Base-by-base conservation (phyloP, 1,140 invertebrate genomes). In the Calephelis nemesis region DNA sequence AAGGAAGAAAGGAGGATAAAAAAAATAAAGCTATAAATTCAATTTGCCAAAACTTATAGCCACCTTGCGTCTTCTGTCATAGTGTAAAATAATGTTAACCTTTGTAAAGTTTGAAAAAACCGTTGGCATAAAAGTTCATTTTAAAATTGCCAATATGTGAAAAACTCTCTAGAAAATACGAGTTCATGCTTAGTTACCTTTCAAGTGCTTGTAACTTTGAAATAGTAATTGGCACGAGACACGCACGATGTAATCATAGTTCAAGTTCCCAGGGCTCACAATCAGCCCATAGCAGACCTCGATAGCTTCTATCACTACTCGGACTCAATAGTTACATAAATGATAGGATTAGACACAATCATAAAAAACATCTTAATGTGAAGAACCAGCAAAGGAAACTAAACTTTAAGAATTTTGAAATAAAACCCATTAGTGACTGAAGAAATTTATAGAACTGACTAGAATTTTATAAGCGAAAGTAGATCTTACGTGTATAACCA, bases 251-350 rank as follows among this genome's bases (percentile, higher is more conserved):
- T 58, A 58, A 73, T 72, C 66, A 48, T 69, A 47, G 73, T 74
- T 75, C 62, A 74, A 65, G 67, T 82, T 83, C 77, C 71, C 78
- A 84, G 73, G 71, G 65, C 70, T 69, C 75, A 76, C 71, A 74
- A 78, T 68, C 69, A 74, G 71, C 75, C 74, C 69, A 64, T 63
- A 52, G 68, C 74, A 71, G 71, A 70, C 68, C 75, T 73, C 65
- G 47, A 76, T 76, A 65, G 70, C 77, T 74, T 73, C 77, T 76
- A 83, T 73, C 52, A 54, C 19, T 77, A 63, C 71, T 83, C 73
- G 73, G 76, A 82, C 80, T 87, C 81, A 74, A 79, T 85, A 89
- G 82, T 87, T 84, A 81, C 79, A 86, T 86, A 89, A 86, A 85
- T 82, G 74, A 84, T 86, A 83, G 75, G 77, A 81, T 69, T 71